Evolutionary conservation across 1,140 invertebrate genomes (phyloP).

Genomic region (Panulirus ornatus): DNA sequence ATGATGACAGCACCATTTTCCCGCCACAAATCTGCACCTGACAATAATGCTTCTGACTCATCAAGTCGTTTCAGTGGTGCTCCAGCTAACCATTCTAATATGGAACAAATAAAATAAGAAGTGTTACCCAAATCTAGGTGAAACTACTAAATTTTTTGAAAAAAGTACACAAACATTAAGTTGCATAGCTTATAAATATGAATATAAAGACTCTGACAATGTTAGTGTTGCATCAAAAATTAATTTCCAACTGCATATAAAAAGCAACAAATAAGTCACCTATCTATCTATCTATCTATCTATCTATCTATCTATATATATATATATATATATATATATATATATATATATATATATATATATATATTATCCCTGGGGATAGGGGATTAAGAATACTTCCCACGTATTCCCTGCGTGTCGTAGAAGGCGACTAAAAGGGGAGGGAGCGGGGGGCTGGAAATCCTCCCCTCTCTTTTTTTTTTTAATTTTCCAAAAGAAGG

Average conservation of each 20-base stretch:
- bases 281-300: too few relatives aligned
- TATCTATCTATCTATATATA: too few relatives aligned
- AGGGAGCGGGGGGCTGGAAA: too few relatives aligned
- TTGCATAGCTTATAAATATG: not conserved
- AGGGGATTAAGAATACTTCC: too few relatives aligned
- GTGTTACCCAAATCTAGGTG: not conserved
- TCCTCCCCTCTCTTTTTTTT: too few relatives aligned
- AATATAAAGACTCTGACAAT: not conserved
- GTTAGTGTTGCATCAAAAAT: not conserved
- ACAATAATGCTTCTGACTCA: not conserved
- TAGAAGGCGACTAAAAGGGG: too few relatives aligned
- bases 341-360: not conserved
- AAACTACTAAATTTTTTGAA: not conserved
- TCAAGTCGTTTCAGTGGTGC: slow-evolving; percentile 48
- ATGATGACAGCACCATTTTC: slow-evolving; percentile 73
- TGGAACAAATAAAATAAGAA: not conserved
- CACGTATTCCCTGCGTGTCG: too few relatives aligned
- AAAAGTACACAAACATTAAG: too few relatives aligned
- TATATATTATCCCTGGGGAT: not conserved
- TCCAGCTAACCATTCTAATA: slow-evolving; percentile 55
- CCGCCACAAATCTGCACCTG: slow-evolving; percentile 59
- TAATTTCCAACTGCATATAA: not conserved
- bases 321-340: too few relatives aligned
- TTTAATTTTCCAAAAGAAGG: too few relatives aligned
- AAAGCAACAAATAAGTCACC: too few relatives aligned